phyloP scores from a whole-genome alignment of 2,888 invertebrate species.

The Drosophila tanythrix region DNA sequence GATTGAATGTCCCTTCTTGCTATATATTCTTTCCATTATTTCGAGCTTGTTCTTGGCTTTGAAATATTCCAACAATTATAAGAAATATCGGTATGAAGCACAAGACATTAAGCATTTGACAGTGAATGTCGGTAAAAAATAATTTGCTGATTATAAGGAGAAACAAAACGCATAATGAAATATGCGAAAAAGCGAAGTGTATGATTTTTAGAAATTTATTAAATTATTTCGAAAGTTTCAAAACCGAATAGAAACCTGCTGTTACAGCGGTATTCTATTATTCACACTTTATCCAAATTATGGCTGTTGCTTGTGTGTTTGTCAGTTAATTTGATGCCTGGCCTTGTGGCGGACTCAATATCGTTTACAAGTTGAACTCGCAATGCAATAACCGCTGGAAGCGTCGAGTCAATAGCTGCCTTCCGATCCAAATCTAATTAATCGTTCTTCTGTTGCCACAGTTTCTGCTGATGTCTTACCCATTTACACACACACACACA shows the following conservation, averaged over 20 bases:
- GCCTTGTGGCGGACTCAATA: constrained; percentile 54
- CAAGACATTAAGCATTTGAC: not conserved
- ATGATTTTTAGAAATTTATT: not conserved
- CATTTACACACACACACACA: constrained; percentile 26
- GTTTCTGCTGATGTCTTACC: constrained; percentile 60
- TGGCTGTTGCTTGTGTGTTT: constrained; percentile 54
- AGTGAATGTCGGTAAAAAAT: not conserved
- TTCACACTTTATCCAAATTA: not conserved
- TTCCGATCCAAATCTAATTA: constrained; percentile 79
- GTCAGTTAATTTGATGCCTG: constrained; percentile 50
- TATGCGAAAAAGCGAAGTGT: not conserved
- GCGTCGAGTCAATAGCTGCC: constrained; percentile 36
- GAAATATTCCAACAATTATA: not conserved
- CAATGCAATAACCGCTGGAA: constrained; percentile 37
- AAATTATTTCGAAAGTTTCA: too few relatives aligned
- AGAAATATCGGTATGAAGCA: not conserved
- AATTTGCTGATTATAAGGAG: not conserved
- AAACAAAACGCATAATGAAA: not conserved
- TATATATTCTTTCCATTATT: not conserved
- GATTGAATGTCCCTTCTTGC: not conserved
- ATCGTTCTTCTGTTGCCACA: constrained; percentile 69
- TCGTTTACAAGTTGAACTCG: constrained; percentile 38
- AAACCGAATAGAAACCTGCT: not conserved
- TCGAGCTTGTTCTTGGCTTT: not conserved
- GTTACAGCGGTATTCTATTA: too few relatives aligned